Conservation (phyloP, 1,140 invertebrate species). For the Myzus persicae region DNA sequence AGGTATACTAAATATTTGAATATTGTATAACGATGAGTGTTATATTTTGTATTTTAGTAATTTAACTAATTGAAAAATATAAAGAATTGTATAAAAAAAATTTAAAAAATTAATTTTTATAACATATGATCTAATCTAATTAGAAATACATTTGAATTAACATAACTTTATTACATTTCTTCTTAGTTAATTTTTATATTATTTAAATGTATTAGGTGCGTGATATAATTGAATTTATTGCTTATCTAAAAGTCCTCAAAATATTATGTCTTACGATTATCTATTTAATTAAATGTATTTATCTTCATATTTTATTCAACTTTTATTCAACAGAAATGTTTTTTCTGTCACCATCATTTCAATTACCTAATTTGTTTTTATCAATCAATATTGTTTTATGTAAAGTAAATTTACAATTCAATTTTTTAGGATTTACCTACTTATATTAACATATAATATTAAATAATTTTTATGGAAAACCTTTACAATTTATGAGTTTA, state of each 20-base stretch:
- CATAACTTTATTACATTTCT: neutral
- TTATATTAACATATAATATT: too few relatives aligned
- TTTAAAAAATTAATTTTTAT: neutral
- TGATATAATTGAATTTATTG: neutral
- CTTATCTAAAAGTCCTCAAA: neutral
- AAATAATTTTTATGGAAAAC: neutral
- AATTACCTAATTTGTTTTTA: neutral
- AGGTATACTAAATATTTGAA: neutral
- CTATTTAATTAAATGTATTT: neutral
- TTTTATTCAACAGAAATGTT: neutral
- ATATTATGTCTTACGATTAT: neutral
- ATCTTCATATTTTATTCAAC: neutral
- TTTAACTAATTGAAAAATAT: neutral
- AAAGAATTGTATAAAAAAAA: neutral
- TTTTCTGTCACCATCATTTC: neutral
- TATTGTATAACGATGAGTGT: neutral
- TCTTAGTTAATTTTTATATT: neutral
- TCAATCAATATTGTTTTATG: neutral
- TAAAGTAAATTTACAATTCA: neutral
- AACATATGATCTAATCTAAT: neutral
- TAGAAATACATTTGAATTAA: neutral
- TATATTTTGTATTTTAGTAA: neutral
- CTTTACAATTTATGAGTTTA: neutral
- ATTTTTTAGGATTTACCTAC: neutral
- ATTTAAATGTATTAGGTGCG: neutral